Evolutionary conservation across 2,113 vertebrate species (phyloP).

Genomic region (Candoia aspera): DNA sequence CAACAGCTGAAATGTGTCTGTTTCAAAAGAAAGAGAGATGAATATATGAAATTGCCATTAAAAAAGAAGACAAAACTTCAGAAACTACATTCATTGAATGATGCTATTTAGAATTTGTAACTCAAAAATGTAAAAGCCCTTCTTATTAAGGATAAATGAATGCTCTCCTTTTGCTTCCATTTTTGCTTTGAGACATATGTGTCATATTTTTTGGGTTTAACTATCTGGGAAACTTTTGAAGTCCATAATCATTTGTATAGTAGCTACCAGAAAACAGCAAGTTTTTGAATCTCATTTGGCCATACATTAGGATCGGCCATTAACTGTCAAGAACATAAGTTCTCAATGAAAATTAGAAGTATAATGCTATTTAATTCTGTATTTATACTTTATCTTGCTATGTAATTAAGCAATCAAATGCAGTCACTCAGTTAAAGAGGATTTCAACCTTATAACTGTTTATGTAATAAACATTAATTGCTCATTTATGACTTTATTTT

Average conservation of each 20-base stretch:
- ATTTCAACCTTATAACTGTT: constrained; percentile 32
- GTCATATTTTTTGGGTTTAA: not conserved
- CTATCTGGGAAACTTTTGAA: not conserved
- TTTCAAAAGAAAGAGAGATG: not conserved
- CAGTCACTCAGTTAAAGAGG: constrained; percentile 55
- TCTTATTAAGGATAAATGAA: not conserved
- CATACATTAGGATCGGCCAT: constrained; percentile 37
- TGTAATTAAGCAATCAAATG: constrained; percentile 55
- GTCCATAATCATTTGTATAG: not conserved
- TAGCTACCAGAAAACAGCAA: constrained; percentile 16
- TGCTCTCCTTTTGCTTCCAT: not conserved
- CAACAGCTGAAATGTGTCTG: not conserved
- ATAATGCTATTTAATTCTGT: constrained; percentile 60
- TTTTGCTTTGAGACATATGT: not conserved
- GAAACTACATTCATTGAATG: not conserved
- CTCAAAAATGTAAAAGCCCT: not conserved
- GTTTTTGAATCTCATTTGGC: fast-evolving
- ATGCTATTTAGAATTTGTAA: not conserved
- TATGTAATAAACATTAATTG: constrained; percentile 53
- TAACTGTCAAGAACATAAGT: constrained; percentile 33
- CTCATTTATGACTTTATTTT: constrained; percentile 29
- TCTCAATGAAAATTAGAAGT: constrained; percentile 47
- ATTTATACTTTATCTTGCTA: constrained; percentile 55
- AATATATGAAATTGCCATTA: not conserved
- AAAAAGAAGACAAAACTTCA: not conserved